Base-by-base conservation (phyloP, 2,797 vertebrate genomes). In the Pagetopsis macropterus region DNA sequence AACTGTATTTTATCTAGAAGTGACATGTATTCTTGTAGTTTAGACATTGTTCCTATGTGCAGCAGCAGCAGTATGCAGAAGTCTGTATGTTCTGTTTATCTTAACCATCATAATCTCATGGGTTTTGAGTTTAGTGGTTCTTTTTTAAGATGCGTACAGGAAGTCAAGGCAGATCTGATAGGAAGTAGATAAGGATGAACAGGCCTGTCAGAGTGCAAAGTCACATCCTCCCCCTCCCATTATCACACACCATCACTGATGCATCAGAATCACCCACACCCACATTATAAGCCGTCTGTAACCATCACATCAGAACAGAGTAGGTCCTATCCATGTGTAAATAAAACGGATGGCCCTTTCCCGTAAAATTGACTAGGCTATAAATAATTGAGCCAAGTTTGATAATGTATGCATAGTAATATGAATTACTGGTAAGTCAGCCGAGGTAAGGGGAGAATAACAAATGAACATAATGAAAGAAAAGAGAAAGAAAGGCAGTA, bases 221-320 rank as follows among this genome's bases (percentile, higher is more conserved):
- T 85, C 86, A 85, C 77, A 51, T 84, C 76, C 86, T 85, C 84
- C 87, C 75, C 9, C 55, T 77, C 76, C 61, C 75, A 74, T 70
- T 79, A 83, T 78, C 76, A 48, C 58, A 45, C 70, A 66, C 7
- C 76, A 86, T 76, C 72, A 75, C 51, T 77, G 51, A 77, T 75
- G 65, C 71, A 80, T 79, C 66, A 70, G 19, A 68, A 37, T n/a
- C 33, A 4, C n/a, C 4, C 65, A 16, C 19, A 21, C n/a, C n/a
- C 8, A 58, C 31, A 70, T 58, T 56, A 56, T 9, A 37, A 67
- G 60, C 52, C 48, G 37, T 68, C 66, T 44, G 54, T 10, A 49
- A 40, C 19, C 27, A 44, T 74, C 64, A 61, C 40, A 48, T 83
- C 60, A 76, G 21, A 46, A 37, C 5, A 65, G 56, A 56, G 21